Conservation (phyloP, 1,140 invertebrate species). For the Pomacea maculata region DNA sequence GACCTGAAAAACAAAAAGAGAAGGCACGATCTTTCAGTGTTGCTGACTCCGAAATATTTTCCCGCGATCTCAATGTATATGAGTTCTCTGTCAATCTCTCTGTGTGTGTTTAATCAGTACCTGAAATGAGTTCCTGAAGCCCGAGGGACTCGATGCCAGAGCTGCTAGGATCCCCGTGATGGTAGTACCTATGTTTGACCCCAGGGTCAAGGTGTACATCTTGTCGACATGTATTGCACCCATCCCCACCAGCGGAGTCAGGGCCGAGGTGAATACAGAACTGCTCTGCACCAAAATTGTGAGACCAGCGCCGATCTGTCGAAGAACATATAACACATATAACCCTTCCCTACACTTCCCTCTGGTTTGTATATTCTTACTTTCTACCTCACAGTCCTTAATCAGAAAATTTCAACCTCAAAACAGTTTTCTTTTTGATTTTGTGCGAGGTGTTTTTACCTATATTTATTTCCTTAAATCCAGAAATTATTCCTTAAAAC, state of each 20-base stretch:
- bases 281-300: slow-evolving; percentile 74
- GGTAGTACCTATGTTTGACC: slow-evolving; percentile 75
- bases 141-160: slow-evolving; percentile 62
- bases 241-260: slow-evolving; percentile 74
- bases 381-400: too few species aligned
- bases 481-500: too few species aligned
- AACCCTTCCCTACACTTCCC: too few species aligned
- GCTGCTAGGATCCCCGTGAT: slow-evolving; percentile 70
- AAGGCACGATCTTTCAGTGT: too few species aligned
- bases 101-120: slow-evolving; percentile 42
- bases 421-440: too few species aligned
- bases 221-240: slow-evolving; percentile 71
- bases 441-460: too few species aligned
- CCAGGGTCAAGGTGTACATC: slow-evolving; percentile 72
- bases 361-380: too few species aligned
- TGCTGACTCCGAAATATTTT: too few species aligned
- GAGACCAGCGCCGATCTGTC: slow-evolving; percentile 67
- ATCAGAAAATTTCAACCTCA: too few species aligned
- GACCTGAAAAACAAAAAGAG: slow-evolving; percentile 31
- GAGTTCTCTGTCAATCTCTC: neutral
- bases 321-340: neutral
- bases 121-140: slow-evolving; percentile 68
- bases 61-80: neutral
- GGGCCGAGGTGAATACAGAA: slow-evolving; percentile 73
- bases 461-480: too few species aligned